Conservation (phyloP, 2,888 invertebrate genomes). For the Crepidodera aurea region DNA sequence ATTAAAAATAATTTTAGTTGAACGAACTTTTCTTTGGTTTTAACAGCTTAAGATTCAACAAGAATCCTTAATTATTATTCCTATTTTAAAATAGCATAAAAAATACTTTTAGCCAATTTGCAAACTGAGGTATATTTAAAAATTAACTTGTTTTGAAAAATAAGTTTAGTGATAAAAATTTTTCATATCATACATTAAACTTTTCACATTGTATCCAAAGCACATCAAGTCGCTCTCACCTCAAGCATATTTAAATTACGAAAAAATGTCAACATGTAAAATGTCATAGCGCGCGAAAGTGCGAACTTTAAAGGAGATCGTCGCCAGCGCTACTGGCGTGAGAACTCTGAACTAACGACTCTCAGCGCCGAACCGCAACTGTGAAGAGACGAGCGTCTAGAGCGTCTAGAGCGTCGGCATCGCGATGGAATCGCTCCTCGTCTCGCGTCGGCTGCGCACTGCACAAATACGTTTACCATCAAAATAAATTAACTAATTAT, state of each 20-base stretch:
- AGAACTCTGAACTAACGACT: conserved; percentile 53
- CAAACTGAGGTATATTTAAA: no score
- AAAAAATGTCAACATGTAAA: conserved; percentile 29
- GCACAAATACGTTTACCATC: conserved; percentile 44
- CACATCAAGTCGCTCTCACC: conserved; percentile 24
- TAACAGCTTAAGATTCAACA: no score
- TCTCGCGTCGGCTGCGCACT: conserved; percentile 49
- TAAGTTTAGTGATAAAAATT: no score
- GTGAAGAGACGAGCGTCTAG: conserved; percentile 50
- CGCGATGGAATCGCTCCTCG: conserved; percentile 31
- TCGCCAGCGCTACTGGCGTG: conserved; percentile 53
- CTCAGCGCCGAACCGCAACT: conserved; percentile 57
- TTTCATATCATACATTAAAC: background rate
- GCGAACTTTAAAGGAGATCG: conserved; percentile 48
- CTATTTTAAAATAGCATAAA: no score
- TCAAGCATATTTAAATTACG: conserved; percentile 12
- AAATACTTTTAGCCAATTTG: no score
- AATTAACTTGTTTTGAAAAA: no score
- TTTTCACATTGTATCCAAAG: conserved; percentile 18
- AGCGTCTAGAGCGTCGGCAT: conserved; percentile 37
- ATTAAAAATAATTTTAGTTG: no score
- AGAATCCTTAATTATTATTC: no score
- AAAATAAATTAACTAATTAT: conserved; percentile 55
- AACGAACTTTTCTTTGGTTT: no score
- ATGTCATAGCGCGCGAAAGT: conserved; percentile 38